Conservation (phyloP, 2,888 invertebrate genomes). For the Lordiphosa andalusiaca region DNA sequence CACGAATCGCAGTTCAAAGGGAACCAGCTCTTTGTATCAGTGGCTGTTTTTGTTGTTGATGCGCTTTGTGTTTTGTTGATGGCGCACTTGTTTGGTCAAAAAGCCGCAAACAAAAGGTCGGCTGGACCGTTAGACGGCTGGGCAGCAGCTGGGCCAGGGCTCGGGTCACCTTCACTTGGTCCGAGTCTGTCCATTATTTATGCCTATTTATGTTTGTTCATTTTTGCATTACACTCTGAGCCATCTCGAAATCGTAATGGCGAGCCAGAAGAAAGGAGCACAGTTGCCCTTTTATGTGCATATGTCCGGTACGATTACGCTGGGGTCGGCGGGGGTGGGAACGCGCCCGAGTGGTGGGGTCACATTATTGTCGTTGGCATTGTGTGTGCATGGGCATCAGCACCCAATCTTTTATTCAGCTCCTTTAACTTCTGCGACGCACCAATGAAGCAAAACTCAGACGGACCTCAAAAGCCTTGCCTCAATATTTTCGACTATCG, state of each 20-base stretch:
- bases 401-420: neutral
- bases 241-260: slow-evolving; percentile 28
- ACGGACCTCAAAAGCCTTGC: too few species aligned
- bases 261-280: slow-evolving; percentile 8
- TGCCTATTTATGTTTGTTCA: slow-evolving; percentile 55
- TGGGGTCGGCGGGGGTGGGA: slow-evolving; percentile 2
- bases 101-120: slow-evolving; percentile 61
- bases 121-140: slow-evolving; percentile 22
- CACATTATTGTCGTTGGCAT: slow-evolving; percentile 8
- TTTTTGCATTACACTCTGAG: slow-evolving; percentile 46
- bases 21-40: slow-evolving; percentile 48
- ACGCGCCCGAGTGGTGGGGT: neutral
- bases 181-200: slow-evolving; percentile 51
- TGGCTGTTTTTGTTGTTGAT: slow-evolving; percentile 35
- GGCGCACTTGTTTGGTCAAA: slow-evolving; percentile 66
- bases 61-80: slow-evolving; percentile 55
- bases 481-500: too few species aligned
- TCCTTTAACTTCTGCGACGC: too few species aligned
- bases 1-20: slow-evolving; percentile 58
- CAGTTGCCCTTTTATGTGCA: slow-evolving; percentile 19
- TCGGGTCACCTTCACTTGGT: slow-evolving; percentile 14
- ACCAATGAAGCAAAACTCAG: too few species aligned
- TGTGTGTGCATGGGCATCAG: slow-evolving; percentile 2
- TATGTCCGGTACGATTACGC: slow-evolving; percentile 9
- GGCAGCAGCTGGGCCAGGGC: neutral